phyloP scores from a whole-genome alignment of 2,888 invertebrate genomes.

The Coelopa pilipes region DNA sequence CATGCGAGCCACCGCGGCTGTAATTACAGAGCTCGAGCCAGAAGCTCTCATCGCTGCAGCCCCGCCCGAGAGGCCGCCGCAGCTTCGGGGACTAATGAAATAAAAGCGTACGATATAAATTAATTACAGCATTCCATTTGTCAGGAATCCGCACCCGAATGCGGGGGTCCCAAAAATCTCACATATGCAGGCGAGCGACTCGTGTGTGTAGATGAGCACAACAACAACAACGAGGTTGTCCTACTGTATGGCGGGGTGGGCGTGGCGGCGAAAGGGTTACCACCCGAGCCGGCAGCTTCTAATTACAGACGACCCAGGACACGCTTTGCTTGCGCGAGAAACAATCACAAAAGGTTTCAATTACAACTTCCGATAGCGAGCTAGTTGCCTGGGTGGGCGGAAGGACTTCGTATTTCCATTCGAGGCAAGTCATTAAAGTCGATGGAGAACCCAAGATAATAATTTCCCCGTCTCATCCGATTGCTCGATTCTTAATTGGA shows the following conservation, averaged over 20 bases:
- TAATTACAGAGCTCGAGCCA: too few relatives aligned
- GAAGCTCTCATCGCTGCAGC: too few relatives aligned
- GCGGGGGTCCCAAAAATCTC: conserved; percentile 23
- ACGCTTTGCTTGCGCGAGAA: conserved; percentile 28
- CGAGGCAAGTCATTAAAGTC: too few relatives aligned
- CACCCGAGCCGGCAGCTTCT: conserved; percentile 30
- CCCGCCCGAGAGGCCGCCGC: neutral
- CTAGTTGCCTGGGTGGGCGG: too few relatives aligned
- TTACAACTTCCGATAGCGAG: conserved; percentile 10
- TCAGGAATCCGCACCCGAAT: conserved; percentile 29
- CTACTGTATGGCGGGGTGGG: neutral
- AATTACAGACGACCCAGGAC: conserved; percentile 33
- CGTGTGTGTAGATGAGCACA: neutral
- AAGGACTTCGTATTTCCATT: too few relatives aligned
- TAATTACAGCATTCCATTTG: conserved; percentile 54
- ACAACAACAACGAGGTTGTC: conserved; percentile 18
- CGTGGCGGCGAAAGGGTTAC: conserved; percentile 23
- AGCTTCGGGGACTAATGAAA: conserved; percentile 40
- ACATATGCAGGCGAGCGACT: conserved; percentile 27
- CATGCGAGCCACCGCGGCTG: too few relatives aligned
- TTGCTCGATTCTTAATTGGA: neutral
- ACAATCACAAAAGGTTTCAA: conserved; percentile 35
- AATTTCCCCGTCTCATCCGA: too few relatives aligned
- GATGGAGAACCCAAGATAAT: too few relatives aligned
- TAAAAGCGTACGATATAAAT: conserved; percentile 51